Percentiles rank a stretch among this genome's conserved stretches.
phyloP scores from a whole-genome alignment of 2,797 vertebrate species.

The Sebastes iracundus region DNA sequence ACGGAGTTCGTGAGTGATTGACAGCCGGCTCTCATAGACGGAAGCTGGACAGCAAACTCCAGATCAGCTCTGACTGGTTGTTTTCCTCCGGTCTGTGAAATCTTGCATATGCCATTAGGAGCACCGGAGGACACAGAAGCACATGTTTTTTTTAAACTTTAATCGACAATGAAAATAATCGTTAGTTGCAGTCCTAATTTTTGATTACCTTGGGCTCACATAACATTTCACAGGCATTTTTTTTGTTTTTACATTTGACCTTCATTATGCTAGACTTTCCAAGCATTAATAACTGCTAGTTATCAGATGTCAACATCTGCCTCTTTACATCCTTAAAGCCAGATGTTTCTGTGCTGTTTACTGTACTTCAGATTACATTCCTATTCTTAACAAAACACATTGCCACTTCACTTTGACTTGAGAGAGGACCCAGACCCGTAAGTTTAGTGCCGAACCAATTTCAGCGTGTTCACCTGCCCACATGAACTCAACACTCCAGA shows the following conservation, averaged over 20 bases:
- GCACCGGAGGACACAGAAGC: too few species aligned
- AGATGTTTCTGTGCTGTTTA: neutral
- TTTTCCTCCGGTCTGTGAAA: too few species aligned
- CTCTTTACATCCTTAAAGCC: neutral
- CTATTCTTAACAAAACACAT: neutral
- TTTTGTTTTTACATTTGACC: neutral
- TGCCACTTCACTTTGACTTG: neutral
- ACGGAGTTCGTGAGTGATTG: too few species aligned
- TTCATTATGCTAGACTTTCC: neutral
- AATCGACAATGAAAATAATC: too few species aligned
- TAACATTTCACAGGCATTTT: neutral
- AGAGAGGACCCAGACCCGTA: neutral
- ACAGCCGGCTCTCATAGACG: too few species aligned
- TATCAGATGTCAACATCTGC: neutral
- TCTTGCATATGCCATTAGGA: too few species aligned
- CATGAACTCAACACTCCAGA: neutral
- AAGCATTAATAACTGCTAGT: neutral
- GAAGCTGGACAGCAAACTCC: too few species aligned
- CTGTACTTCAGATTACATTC: neutral
- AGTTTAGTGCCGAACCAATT: neutral
- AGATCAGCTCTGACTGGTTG: too few species aligned
- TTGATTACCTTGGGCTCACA: neutral
- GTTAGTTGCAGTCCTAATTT: too few species aligned
- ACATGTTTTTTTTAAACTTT: too few species aligned
- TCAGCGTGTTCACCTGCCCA: neutral